These are phyloP conservation scores for Drymonia ruficornis DNA, from an alignment of 2,888 invertebrate genomes.

Conservation along the genomic window DNA sequence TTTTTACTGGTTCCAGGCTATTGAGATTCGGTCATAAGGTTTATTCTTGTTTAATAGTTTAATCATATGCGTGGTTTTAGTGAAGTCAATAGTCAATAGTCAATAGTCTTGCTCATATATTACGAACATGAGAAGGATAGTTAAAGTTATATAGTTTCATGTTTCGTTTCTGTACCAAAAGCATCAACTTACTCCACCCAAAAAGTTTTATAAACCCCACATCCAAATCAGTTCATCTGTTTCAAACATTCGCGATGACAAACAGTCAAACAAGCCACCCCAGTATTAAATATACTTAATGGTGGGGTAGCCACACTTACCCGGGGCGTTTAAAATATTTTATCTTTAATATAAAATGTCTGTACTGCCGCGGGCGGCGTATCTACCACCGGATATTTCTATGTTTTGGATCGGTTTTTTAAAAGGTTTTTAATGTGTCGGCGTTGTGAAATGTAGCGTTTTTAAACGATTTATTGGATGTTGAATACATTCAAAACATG, in stretches of 20 bases:
- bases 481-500: not conserved
- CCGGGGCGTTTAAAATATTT: conserved; percentile 53
- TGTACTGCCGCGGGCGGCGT: conserved; percentile 50
- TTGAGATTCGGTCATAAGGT: no score
- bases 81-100: no score
- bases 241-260: conserved; percentile 18
- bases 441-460: not conserved
- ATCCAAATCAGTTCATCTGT: conserved; percentile 14
- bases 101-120: no score
- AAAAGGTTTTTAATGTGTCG: conserved; percentile 2
- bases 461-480: not conserved
- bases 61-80: no score
- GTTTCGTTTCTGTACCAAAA: no score
- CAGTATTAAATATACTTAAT: conserved; percentile 25
- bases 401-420: not conserved
- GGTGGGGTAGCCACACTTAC: conserved; percentile 32
- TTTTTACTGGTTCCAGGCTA: no score
- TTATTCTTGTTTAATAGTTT: no score
- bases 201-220: no score
- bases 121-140: no score
- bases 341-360: conserved; percentile 54
- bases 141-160: no score
- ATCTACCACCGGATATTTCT: not conserved
- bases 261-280: conserved; percentile 17
- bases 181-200: no score